These are phyloP conservation scores for Pardosa pseudoannulata DNA, from an alignment of 2,888 invertebrate species.

Conservation along the genomic window DNA sequence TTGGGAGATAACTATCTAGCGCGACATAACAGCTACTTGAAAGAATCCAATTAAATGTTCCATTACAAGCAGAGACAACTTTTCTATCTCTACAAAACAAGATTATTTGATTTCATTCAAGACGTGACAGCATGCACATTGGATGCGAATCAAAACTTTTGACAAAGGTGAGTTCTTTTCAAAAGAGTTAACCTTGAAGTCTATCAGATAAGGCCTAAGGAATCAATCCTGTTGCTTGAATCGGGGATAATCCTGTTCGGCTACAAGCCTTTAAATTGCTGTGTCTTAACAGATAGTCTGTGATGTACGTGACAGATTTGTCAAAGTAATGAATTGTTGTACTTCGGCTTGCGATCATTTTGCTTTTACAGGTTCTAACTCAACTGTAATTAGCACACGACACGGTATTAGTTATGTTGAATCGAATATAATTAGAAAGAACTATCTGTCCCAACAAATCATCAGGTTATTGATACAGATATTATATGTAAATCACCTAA, in stretches of 20 bases:
- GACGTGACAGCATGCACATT: background rate
- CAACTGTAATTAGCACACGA: background rate
- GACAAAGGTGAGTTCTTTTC: background rate
- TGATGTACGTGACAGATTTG: constrained; percentile 11
- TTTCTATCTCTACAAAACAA: background rate
- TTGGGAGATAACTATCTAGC: background rate
- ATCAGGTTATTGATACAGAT: background rate
- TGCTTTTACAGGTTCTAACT: background rate
- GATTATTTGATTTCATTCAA: constrained; percentile 10
- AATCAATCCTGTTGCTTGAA: background rate
- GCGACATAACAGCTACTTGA: background rate
- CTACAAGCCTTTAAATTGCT: background rate
- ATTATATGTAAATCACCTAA: too few species aligned
- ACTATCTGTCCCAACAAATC: background rate
- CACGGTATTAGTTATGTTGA: background rate
- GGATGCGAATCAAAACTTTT: background rate
- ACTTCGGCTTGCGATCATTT: background rate
- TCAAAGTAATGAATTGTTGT: background rate
- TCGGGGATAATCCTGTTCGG: background rate
- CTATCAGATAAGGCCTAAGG: background rate
- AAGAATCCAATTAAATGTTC: constrained; percentile 4
- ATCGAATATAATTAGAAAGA: background rate
- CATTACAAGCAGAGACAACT: constrained; percentile 3
- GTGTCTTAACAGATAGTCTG: background rate
- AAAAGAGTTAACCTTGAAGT: background rate